Evolutionary conservation across 2,888 invertebrate genomes (phyloP).

Genomic region (Eupithecia centaureata): DNA sequence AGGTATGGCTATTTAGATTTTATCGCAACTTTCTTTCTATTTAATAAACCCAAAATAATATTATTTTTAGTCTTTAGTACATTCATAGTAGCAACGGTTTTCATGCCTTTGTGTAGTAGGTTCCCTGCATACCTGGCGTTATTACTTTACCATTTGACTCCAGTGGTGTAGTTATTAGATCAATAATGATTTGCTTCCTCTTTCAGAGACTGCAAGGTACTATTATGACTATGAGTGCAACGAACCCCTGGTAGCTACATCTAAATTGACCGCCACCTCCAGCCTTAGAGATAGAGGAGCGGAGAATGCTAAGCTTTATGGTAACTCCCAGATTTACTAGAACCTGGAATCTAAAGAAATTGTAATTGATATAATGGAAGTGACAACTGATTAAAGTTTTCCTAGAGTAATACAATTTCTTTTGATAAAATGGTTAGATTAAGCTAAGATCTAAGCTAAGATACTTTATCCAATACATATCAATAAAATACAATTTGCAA

Average conservation of each 20-base stretch:
- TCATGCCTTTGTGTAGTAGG: neutral
- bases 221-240: conserved; percentile 88
- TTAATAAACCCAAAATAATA: neutral
- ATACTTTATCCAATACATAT: neutral
- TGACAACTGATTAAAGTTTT: neutral
- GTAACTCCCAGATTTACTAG: conserved; percentile 82
- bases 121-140: neutral
- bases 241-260: conserved; percentile 88
- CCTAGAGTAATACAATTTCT: neutral
- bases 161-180: neutral
- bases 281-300: conserved; percentile 92
- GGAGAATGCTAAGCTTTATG: conserved; percentile 93
- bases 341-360: conserved; percentile 11
- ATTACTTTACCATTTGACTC: neutral
- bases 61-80: no score
- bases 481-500: neutral
- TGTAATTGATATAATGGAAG: neutral
- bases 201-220: conserved; percentile 70
- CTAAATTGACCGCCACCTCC: conserved; percentile 91
- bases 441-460: neutral
- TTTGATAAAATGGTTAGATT: neutral
- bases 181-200: neutral
- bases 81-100: neutral
- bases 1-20: neutral
- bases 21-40: neutral